phyloP scores from a whole-genome alignment of 1,140 invertebrate genomes.

The Drosophila oshimai region DNA sequence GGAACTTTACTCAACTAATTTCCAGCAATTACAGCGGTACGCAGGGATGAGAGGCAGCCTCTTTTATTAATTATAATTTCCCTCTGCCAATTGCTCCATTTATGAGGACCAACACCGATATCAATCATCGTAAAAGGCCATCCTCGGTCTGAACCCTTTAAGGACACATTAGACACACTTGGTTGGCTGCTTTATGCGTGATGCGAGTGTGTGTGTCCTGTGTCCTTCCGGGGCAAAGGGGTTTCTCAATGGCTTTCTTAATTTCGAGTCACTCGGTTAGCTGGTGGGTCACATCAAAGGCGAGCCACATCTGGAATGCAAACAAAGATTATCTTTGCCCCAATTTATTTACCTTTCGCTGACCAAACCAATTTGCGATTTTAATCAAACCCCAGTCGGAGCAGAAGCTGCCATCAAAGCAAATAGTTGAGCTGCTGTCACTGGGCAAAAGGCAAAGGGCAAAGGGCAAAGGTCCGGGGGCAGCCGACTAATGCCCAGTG shows the following conservation, averaged over 20 bases:
- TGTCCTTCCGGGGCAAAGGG: neutral
- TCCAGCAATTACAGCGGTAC: constrained; percentile 57
- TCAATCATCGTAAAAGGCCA: constrained; percentile 42
- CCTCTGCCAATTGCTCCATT: constrained; percentile 33
- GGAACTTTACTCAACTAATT: constrained; percentile 71
- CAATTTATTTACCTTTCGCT: constrained; percentile 47
- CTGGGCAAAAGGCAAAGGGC: constrained; percentile 30
- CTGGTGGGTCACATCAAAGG: constrained; percentile 51
- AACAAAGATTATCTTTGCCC: constrained; percentile 40
- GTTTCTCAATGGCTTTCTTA: constrained; percentile 48
- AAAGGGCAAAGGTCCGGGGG: neutral
- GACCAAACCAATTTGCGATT: constrained; percentile 59
- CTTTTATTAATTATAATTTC: constrained; percentile 51
- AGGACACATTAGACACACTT: constrained; percentile 57
- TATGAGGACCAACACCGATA: constrained; percentile 23
- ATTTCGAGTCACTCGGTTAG: constrained; percentile 15
- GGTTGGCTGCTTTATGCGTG: constrained; percentile 30
- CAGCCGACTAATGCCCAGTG: constrained; percentile 39
- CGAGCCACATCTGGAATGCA: constrained; percentile 25
- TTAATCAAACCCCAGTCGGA: constrained; percentile 51
- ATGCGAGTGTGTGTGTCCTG: neutral
- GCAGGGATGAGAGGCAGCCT: neutral
- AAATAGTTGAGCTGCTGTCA: constrained; percentile 44
- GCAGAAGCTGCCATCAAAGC: constrained; percentile 53
- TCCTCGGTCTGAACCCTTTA: constrained; percentile 40